Conservation (phyloP, 2,113 vertebrate genomes). For the Heloderma charlesbogerti region DNA sequence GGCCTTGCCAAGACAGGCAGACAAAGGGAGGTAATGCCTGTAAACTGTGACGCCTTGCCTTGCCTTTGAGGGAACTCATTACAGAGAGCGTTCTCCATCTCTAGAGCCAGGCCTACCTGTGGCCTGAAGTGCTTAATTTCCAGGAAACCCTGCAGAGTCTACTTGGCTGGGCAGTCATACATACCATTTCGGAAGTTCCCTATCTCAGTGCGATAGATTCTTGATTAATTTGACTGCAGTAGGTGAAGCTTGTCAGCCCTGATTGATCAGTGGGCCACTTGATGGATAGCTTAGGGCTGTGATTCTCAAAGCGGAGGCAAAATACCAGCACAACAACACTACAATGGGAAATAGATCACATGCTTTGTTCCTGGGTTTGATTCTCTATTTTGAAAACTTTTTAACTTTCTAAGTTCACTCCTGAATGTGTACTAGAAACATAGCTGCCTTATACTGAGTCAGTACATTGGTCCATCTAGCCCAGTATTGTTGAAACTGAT, state of each 20-base stretch:
- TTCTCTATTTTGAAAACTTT: neutral
- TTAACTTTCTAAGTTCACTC: neutral
- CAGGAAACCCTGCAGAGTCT: neutral
- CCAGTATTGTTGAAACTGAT: too few relatives aligned
- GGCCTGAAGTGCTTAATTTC: neutral
- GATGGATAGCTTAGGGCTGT: neutral
- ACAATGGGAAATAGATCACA: neutral
- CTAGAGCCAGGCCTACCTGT: neutral
- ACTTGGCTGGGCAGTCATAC: neutral
- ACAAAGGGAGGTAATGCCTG: conserved; percentile 1
- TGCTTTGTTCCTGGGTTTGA: neutral
- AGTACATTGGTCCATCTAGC: too few relatives aligned
- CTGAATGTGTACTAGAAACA: neutral
- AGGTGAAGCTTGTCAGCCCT: neutral
- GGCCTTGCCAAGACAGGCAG: conserved; percentile 7
- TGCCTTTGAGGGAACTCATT: neutral
- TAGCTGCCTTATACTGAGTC: too few relatives aligned
- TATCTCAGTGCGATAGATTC: neutral
- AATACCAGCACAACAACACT: neutral
- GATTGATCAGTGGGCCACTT: neutral
- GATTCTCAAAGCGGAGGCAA: neutral
- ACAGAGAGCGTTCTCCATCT: neutral
- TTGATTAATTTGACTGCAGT: neutral
- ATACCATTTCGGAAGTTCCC: neutral
- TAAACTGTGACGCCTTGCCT: neutral